A percentile compares a stretch with the other conserved stretches of the same genome.
Evolutionary conservation across 1,140 invertebrate genomes (phyloP).

Genomic region (Glossosoma conforme): DNA sequence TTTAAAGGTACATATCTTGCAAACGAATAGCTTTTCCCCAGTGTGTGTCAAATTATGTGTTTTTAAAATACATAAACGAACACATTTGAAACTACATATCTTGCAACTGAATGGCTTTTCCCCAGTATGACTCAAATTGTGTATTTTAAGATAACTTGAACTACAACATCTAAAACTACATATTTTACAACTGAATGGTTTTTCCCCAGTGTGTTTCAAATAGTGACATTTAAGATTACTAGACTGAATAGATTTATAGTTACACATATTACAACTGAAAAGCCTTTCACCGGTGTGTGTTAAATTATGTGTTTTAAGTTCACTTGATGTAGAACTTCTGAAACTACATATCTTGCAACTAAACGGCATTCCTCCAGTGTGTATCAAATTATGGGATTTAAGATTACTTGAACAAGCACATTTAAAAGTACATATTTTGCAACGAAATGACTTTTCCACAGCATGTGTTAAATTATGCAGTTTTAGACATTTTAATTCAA

Average conservation of each 20-base stretch:
- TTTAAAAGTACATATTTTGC: no score
- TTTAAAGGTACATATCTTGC: constrained; percentile 9
- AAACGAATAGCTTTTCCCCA: constrained; percentile 5
- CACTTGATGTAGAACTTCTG: no score
- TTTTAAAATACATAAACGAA: constrained; percentile 3
- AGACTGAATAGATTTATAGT: neutral
- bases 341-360: no score
- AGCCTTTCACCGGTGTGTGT: constrained; percentile 4
- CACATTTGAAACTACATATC: constrained; percentile 2
- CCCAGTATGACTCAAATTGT: constrained; percentile 13
- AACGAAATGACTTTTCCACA: no score
- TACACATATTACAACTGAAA: constrained; percentile 1
- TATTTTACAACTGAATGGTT: constrained; percentile 8
- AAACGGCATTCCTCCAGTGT: no score
- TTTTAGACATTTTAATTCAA: no score
- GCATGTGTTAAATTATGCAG: no score
- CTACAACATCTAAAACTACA: constrained; percentile 8
- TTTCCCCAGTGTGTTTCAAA: constrained; percentile 4
- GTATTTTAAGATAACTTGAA: constrained; percentile 5
- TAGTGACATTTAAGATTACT: constrained; percentile 8
- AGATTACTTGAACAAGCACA: constrained; percentile 11
- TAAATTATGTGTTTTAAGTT: constrained; percentile 9
- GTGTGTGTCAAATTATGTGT: constrained; percentile 9
- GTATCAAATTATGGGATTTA: no score
- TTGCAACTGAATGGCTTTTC: constrained; percentile 11